These are phyloP conservation scores for Ursus arctos DNA, from an alignment of 2,113 vertebrate species.

Conservation along the genomic window DNA sequence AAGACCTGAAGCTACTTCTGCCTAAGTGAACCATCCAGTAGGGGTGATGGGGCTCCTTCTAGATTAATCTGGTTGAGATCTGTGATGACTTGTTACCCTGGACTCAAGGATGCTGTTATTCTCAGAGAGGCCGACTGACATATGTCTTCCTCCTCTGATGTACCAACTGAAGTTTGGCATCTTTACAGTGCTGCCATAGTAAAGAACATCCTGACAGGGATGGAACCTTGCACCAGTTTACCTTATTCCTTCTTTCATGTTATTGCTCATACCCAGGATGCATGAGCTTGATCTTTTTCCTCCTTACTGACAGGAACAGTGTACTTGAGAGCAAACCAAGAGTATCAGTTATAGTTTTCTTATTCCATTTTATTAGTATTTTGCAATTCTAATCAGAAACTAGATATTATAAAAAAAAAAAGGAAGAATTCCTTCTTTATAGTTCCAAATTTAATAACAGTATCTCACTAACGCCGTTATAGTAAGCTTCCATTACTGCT, in stretches of 20 bases:
- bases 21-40: background rate
- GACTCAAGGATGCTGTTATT: background rate
- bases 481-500: background rate
- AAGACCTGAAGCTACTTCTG: background rate
- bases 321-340: background rate
- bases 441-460: background rate
- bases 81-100: background rate
- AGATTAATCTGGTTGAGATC: background rate
- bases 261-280: background rate
- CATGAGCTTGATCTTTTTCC: background rate
- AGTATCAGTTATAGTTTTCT: background rate
- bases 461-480: background rate
- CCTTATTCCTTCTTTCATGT: background rate
- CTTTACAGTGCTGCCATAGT: background rate
- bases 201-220: background rate
- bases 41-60: background rate
- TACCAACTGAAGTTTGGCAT: background rate
- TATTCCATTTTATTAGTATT: background rate
- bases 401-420: background rate
- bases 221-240: background rate
- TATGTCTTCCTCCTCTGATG: background rate
- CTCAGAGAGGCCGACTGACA: background rate
- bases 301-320: background rate
- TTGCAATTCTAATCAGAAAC: background rate
- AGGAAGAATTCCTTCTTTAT: background rate